These are phyloP conservation scores for Notothenia coriiceps DNA, from an alignment of 2,113 vertebrate species.

Conservation along the genomic window DNA sequence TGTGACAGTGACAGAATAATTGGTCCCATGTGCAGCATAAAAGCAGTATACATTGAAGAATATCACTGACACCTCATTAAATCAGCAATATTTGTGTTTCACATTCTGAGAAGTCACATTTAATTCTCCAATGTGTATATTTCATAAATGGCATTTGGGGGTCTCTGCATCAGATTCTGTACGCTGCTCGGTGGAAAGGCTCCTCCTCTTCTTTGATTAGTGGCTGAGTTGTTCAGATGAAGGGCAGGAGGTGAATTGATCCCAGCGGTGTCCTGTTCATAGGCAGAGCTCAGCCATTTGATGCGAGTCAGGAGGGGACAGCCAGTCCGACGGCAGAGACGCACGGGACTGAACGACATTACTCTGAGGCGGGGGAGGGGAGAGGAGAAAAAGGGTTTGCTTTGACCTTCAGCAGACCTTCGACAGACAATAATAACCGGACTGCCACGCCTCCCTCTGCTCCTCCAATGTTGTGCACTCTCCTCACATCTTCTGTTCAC, in stretches of 20 bases:
- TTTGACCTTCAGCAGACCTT: conserved; percentile 78
- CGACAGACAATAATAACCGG: conserved; percentile 62
- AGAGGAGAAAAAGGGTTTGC: conserved; percentile 8
- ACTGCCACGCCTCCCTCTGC: conserved; percentile 35
- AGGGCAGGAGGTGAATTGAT: conserved; percentile 79
- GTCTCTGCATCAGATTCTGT: conserved; percentile 7
- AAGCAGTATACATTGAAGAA: conserved; percentile 51
- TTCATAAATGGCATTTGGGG: conserved; percentile 53
- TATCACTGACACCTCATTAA: conserved; percentile 62
- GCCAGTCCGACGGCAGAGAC: conserved; percentile 31
- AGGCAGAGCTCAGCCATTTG: conserved; percentile 45
- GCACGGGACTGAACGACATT: conserved; percentile 54
- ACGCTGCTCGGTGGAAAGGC: conserved; percentile 20
- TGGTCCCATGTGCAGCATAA: conserved; percentile 63
- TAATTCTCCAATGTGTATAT: conserved; percentile 46
- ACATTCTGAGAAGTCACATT: conserved; percentile 55
- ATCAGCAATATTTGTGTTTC: conserved; percentile 59
- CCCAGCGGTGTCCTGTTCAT: conserved; percentile 63
- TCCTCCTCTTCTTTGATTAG: conserved; percentile 70
- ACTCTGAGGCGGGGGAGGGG: conserved; percentile 38
- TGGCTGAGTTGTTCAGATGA: conserved; percentile 60
- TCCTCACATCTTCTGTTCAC: conserved; percentile 11
- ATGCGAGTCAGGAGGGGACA: conserved; percentile 63
- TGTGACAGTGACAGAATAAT: conserved; percentile 64
- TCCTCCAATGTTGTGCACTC: conserved; percentile 13